Percentiles rank a stretch among this genome's conserved stretches.
These are phyloP conservation scores for Bradypus variegatus DNA, from an alignment of 2,797 vertebrate species.

Conservation along the genomic window DNA sequence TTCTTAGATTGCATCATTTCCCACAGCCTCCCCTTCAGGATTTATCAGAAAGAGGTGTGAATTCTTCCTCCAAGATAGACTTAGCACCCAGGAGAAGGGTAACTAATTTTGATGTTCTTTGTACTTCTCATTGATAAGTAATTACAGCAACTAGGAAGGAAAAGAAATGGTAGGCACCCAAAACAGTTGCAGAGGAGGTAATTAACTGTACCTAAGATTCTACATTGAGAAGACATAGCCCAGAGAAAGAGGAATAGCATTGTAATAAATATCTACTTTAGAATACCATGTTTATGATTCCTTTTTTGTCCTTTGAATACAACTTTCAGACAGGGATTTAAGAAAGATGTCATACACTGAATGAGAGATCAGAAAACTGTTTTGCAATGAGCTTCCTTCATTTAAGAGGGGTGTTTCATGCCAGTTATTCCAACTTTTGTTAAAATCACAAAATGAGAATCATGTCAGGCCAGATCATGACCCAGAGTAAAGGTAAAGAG, in stretches of 20 bases:
- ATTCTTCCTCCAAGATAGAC: not conserved
- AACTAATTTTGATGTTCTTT: not conserved
- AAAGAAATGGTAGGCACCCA: not conserved
- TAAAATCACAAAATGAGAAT: constrained; percentile 5
- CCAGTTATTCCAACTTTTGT: not conserved
- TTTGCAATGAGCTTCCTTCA: not conserved
- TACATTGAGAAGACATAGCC: not conserved
- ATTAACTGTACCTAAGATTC: not conserved
- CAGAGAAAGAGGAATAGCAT: not conserved
- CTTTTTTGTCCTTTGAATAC: not conserved
- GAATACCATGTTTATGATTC: not conserved
- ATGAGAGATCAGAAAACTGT: not conserved
- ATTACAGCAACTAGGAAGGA: not conserved
- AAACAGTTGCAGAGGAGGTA: not conserved
- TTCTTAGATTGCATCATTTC: not conserved
- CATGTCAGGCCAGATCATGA: not conserved
- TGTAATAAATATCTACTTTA: not conserved
- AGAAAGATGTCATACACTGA: not conserved
- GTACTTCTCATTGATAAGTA: not conserved
- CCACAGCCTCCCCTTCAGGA: not conserved
- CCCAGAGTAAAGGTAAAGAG: not conserved
- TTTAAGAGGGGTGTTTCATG: not conserved
- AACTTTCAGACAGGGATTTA: not conserved
- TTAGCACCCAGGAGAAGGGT: not conserved
- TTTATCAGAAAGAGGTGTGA: not conserved